Evolutionary conservation across 2,888 invertebrate species (phyloP).

Genomic region (Isoperla grammatica): DNA sequence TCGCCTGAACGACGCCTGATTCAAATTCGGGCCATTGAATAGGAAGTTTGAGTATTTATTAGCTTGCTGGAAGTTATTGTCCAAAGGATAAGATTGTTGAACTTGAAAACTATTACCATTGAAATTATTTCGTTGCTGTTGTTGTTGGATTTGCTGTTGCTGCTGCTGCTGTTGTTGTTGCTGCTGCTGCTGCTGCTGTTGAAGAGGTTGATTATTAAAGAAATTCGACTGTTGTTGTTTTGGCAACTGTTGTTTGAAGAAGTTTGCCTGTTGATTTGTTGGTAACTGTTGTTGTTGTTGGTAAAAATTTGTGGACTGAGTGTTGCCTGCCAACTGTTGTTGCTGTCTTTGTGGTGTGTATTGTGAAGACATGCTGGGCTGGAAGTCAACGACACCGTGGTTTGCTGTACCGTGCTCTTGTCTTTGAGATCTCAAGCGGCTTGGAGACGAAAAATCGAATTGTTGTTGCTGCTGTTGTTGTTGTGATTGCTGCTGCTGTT

Average conservation of each 20-base stretch:
- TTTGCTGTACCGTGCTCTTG: conserved; percentile 50
- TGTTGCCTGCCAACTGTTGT: conserved; percentile 22
- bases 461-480: conserved; percentile 9
- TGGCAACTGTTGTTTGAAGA: conserved; percentile 38
- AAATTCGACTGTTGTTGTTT: conserved; percentile 40
- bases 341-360: conserved; percentile 34
- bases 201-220: conserved; percentile 31
- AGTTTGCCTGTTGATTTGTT: conserved; percentile 16
- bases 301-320: conserved; percentile 1
- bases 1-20: conserved; percentile 14
- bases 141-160: conserved; percentile 32
- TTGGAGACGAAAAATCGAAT: conserved; percentile 32
- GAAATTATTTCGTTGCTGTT: conserved; percentile 24
- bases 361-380: conserved; percentile 47
- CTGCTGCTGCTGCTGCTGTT: conserved; percentile 33
- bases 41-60: conserved; percentile 35
- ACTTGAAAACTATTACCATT: conserved; percentile 21
- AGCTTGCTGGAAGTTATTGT: conserved; percentile 40
- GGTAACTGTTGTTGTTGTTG: conserved; percentile 29
- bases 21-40: neutral
- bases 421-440: conserved; percentile 36
- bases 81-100: conserved; percentile 40
- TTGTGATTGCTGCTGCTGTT: conserved; percentile 16
- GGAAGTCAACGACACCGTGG: conserved; percentile 49
- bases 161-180: conserved; percentile 36